Base-by-base conservation (phyloP, 2,797 vertebrate genomes). In the Molossus alvarezi region DNA sequence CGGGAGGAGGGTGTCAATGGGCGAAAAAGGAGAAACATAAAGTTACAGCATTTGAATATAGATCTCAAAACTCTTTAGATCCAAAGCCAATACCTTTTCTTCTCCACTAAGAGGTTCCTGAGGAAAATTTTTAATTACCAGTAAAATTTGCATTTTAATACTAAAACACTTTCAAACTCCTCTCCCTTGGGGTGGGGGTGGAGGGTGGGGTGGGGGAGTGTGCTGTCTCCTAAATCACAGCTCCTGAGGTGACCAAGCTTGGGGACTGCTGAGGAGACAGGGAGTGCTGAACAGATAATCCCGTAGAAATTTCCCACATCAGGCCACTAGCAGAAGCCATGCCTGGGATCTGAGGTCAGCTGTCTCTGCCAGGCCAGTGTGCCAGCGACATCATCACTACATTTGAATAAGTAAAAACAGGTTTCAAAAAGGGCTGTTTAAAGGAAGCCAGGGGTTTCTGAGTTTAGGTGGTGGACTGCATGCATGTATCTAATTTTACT, bases 31-130 rank as follows among this genome's bases (percentile, higher is more conserved):
- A 45, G 41, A 45, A 45, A 45, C 41, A 45, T 45, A 45, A 45
- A 45, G 41, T 45, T 45, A 45, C 6, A 45, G n/a, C 21, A 69
- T 75, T 90, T 65, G 53, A 94, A 87, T 91, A 48, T 58, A 76
- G 21, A 62, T 55, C 80, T 96, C 48, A n/a, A 82, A 85, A 88
- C 10, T 76, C 45, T 95, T 85, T 81, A 60, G 48, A 80, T 71
- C n/a, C 62, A 71, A 93, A 91, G 60, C 76, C 13, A 94, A 41
- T 91, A 80, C 20, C 58, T 92, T 76, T 96, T 33, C n/a, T 69
- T 65, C 13, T 71, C n/a, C 75, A 80, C 55, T 73, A 57, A 90
- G 48, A 76, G 6, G 65, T 95, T 77, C 72, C 57, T 58, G 62
- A 89, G 20, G 64, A 17, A 58, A 75, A 41, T 10, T 79, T 75